Percentiles rank a stretch among this genome's conserved stretches.
These are phyloP conservation scores for Morone chrysops DNA, from an alignment of 2,113 vertebrate species.

Conservation along the genomic window DNA sequence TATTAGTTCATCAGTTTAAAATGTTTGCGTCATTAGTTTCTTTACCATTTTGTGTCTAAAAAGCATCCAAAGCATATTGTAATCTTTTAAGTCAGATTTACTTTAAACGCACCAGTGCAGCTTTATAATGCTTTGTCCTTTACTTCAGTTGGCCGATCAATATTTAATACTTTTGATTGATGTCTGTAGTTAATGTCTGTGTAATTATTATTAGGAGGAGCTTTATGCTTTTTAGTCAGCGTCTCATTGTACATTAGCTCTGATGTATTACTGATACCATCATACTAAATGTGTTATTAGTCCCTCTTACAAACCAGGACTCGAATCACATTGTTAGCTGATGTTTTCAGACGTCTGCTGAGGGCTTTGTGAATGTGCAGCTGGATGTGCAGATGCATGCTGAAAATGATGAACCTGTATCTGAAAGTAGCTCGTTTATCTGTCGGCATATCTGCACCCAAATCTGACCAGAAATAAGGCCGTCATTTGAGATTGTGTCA, in stretches of 20 bases:
- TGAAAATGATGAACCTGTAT: neutral
- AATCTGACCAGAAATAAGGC: too few species aligned
- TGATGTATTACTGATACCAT: neutral
- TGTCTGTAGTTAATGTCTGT: conserved; percentile 8
- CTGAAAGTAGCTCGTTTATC: neutral
- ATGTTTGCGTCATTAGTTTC: neutral
- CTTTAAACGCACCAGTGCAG: neutral
- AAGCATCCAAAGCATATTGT: too few species aligned
- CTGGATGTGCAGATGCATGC: neutral
- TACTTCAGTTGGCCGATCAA: neutral
- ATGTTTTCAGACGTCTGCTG: neutral
- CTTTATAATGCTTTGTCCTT: neutral
- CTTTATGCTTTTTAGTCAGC: neutral
- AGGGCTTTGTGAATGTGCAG: neutral
- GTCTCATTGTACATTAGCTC: neutral
- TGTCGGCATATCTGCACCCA: neutral
- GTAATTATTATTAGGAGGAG: neutral
- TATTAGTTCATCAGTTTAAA: too few species aligned
- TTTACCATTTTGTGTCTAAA: too few species aligned
- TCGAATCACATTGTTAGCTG: neutral
- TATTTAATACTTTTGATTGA: neutral
- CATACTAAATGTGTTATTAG: neutral
- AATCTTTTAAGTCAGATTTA: neutral
- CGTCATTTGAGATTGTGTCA: neutral
- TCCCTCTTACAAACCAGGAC: neutral